Conservation (phyloP, 2,797 vertebrate genomes). For the Rhynchonycteris naso region DNA sequence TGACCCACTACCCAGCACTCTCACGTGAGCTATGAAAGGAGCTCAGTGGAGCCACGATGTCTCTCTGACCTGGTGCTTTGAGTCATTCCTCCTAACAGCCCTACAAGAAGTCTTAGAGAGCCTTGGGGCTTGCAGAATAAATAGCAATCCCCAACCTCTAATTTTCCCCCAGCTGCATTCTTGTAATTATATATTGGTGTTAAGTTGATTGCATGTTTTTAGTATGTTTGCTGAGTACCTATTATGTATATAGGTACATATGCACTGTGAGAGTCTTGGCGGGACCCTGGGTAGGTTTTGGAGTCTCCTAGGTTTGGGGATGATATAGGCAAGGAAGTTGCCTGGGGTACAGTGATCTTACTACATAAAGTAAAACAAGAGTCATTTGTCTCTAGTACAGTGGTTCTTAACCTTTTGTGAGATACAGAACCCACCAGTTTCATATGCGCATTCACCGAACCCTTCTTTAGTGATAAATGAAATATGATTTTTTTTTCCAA, state of each 20-base stretch:
- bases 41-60: not conserved
- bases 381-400: conserved; percentile 80
- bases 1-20: not conserved
- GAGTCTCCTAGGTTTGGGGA: conserved; percentile 77
- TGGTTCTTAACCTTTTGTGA: too few species aligned
- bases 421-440: too few species aligned
- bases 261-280: not conserved
- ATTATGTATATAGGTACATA: not conserved
- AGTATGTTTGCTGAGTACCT: not conserved
- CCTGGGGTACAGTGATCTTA: conserved; percentile 79
- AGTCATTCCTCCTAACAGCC: not conserved
- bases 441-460: too few species aligned
- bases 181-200: conserved; percentile 56
- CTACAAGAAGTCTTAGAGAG: conserved; percentile 28
- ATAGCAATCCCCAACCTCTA: conserved; percentile 43
- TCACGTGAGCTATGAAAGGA: not conserved
- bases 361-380: conserved; percentile 77
- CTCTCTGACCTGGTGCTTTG: not conserved
- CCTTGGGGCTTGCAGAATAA: conserved; percentile 36
- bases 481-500: too few species aligned
- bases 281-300: conserved; percentile 78
- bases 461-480: too few species aligned
- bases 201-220: conserved; percentile 53
- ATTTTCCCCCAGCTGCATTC: not conserved
- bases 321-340: conserved; percentile 66